Evolutionary conservation across 2,113 vertebrate species (phyloP).

Genomic region (Lophius piscatorius): DNA sequence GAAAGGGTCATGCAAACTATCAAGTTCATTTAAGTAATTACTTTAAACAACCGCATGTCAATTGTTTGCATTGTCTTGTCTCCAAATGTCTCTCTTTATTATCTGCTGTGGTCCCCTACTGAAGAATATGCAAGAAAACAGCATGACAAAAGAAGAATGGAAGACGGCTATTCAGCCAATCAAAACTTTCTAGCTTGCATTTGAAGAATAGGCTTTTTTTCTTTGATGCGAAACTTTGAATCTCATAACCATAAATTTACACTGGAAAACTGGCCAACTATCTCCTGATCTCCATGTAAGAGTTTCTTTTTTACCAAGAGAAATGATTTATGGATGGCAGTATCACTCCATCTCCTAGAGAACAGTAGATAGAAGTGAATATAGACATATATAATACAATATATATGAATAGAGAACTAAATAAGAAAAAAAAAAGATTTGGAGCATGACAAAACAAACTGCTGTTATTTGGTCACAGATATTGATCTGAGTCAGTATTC

Average conservation of each 20-base stretch:
- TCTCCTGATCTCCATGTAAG: slow-evolving; percentile 21
- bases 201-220: slow-evolving; percentile 10
- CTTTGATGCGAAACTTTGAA: slow-evolving; percentile 29
- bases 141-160: slow-evolving; percentile 6
- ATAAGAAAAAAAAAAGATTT: too few species aligned
- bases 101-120: neutral
- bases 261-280: slow-evolving; percentile 39
- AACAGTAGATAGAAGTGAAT: slow-evolving; percentile 17
- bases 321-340: slow-evolving; percentile 16
- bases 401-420: too few species aligned
- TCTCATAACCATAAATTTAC: slow-evolving; percentile 29
- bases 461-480: too few species aligned
- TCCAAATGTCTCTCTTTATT: slow-evolving; percentile 28
- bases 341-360: slow-evolving; percentile 5
- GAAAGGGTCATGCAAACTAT: slow-evolving; percentile 21
- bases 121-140: slow-evolving; percentile 36
- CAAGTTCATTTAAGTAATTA: slow-evolving; percentile 16
- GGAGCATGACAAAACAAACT: too few species aligned
- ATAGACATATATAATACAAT: too few species aligned
- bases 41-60: too few species aligned
- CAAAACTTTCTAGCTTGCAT: slow-evolving; percentile 19
- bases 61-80: slow-evolving; percentile 15
- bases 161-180: slow-evolving; percentile 1
- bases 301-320: slow-evolving; percentile 22
- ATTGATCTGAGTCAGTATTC: too few species aligned